Percentiles rank a stretch among this genome's conserved stretches.
Evolutionary conservation across 1,140 invertebrate genomes (phyloP).

Genomic region (Achroia grisella): DNA sequence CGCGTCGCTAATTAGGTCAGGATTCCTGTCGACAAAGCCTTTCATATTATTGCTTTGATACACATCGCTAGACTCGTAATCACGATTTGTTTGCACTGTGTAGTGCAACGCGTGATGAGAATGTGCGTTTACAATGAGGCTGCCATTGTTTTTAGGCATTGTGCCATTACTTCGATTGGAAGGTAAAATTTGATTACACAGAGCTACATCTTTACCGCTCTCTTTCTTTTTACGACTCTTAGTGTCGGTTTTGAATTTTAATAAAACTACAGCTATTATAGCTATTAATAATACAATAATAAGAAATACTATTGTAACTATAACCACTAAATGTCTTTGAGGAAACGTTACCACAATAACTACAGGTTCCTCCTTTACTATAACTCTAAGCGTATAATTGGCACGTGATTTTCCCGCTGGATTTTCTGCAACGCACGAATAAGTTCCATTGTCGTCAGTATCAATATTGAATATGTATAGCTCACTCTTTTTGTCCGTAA

Average conservation of each 20-base stretch:
- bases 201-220: conserved; percentile 63
- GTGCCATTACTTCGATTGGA: conserved; percentile 54
- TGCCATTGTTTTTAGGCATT: conserved; percentile 65
- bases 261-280: conserved; percentile 75
- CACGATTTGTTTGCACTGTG: conserved; percentile 52
- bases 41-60: conserved; percentile 70
- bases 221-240: conserved; percentile 74
- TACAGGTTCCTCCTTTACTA: conserved; percentile 81
- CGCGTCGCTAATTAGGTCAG: conserved; percentile 84
- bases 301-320: conserved; percentile 76
- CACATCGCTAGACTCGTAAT: conserved; percentile 56
- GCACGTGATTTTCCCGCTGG: conserved; percentile 82
- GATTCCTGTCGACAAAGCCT: conserved; percentile 80
- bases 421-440: conserved; percentile 87
- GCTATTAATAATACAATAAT: conserved; percentile 77
- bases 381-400: conserved; percentile 85
- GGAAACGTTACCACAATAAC: conserved; percentile 78
- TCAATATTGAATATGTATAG: conserved; percentile 84
- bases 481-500: conserved; percentile 82
- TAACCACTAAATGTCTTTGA: conserved; percentile 79
- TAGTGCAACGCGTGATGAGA: conserved; percentile 67
- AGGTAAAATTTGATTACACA: conserved; percentile 66
- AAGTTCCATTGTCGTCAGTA: conserved; percentile 85
- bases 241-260: conserved; percentile 76
- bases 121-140: conserved; percentile 63